Evolutionary conservation across 2,113 vertebrate species (phyloP), one percentile per base, ranked within the genome.

Genomic region (Megaleporinus macrocephalus): DNA sequence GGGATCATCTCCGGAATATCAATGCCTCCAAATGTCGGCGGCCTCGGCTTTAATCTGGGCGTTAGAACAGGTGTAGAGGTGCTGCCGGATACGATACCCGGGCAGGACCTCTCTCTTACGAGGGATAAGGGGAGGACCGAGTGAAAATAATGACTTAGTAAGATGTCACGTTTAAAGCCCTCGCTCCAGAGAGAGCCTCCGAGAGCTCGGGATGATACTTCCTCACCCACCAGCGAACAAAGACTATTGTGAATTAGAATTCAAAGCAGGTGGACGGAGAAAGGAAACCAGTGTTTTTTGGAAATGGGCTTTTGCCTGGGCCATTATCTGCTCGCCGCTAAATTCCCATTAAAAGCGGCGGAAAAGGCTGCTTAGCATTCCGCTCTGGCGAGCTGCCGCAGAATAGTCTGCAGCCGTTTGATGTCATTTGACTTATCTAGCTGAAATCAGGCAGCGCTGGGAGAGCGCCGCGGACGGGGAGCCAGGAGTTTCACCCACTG

Each of bases 271-370:
- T 41, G 20, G 66, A 44, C 13, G 33, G 33, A 44, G 66, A 70
- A 70, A 70, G 26, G 36, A 68, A 70, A n/a, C 65, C 20, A 16
- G 65, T 36, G 30, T 70, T 70, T 36, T 70, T 24, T 70, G 33
- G 0, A 14, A 70, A 70, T 70, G 33, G n/a, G 66, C 22, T 44
- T 70, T 70, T 44, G 36, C 66, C 20, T 44, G 13, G 1, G 22
- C 66, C 36, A 70, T 70, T 70, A 70, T 70, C 66, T n/a, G 20
- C 20, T 44, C 41, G 12, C 20, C 13, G 66, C 66, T 44, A 70
- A 70, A 70, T 70, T 70, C 66, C 66, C 66, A 70, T 70, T 70
- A 70, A 44, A 70, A n/a, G 36, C 12, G 66, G n/a, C 33, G 44
- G 66, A 44, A 44, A n/a, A 70, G 36, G 36, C 66, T 70, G 4